Evolutionary conservation across 2,113 vertebrate species (phyloP).

Genomic region (Tricholaema leucomelas): DNA sequence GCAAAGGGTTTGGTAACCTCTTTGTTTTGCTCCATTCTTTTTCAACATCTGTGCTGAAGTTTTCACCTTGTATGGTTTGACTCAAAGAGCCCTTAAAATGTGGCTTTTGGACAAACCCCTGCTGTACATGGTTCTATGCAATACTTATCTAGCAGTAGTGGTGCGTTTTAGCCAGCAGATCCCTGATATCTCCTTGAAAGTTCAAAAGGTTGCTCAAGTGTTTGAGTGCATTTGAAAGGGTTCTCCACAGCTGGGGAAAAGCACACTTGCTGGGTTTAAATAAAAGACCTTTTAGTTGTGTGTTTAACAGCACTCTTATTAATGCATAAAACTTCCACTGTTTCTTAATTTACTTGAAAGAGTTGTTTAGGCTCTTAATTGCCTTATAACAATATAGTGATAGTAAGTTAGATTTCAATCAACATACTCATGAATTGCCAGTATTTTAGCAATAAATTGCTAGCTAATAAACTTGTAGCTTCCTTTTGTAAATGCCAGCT

Average conservation of each 20-base stretch:
- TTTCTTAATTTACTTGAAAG: slow-evolving; percentile 65
- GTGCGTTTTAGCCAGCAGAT: background rate
- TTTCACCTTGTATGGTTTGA: background rate
- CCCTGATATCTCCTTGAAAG: background rate
- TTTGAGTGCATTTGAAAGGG: background rate
- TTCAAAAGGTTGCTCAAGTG: background rate
- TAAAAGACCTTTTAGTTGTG: background rate
- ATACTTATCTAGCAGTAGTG: background rate
- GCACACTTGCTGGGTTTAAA: slow-evolving; percentile 27
- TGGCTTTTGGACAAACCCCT: background rate
- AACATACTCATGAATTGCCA: slow-evolving; percentile 74
- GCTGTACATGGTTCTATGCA: background rate
- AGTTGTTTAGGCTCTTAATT: slow-evolving; percentile 68
- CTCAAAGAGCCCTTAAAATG: background rate
- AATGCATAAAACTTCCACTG: slow-evolving; percentile 31
- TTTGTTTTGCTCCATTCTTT: background rate
- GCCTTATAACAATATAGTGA: slow-evolving; percentile 60
- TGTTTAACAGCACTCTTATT: slow-evolving; percentile 10
- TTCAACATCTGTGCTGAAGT: background rate
- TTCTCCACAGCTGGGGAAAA: background rate
- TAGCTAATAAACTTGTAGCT: slow-evolving; percentile 81
- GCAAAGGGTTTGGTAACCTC: background rate
- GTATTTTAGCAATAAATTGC: slow-evolving; percentile 82
- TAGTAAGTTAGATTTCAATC: slow-evolving; percentile 77
- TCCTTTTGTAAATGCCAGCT: slow-evolving; percentile 83